Conservation (phyloP, 23 tunicate species). For the Phallusia fumigata region DNA sequence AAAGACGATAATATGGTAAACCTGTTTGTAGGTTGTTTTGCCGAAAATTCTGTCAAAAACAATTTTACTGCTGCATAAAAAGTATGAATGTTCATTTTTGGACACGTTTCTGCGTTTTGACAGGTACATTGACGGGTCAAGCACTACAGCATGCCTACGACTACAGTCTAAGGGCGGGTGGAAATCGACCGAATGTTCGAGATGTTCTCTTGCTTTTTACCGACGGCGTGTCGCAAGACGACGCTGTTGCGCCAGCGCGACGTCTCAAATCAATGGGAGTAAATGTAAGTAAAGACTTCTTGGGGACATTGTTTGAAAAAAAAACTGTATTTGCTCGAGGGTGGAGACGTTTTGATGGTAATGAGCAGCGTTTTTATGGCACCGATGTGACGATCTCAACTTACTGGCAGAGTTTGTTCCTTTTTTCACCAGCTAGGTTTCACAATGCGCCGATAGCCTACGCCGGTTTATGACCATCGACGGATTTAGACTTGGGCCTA, state of each 20-base stretch:
- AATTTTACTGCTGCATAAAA: not conserved
- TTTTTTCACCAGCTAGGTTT: too few species aligned
- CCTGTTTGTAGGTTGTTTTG: too few species aligned
- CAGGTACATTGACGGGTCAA: conserved; percentile 21
- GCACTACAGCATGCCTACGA: conserved; percentile 23
- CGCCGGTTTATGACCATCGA: too few species aligned
- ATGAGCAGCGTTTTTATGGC: too few species aligned
- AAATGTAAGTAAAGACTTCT: conserved; percentile 13
- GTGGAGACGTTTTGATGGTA: too few species aligned
- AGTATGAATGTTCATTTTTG: not conserved
- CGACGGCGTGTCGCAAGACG: conserved; percentile 35
- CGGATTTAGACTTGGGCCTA: too few species aligned
- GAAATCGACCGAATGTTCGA: conserved; percentile 22
- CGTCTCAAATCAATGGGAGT: conserved; percentile 13
- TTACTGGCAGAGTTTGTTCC: too few species aligned
- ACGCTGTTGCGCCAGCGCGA: conserved; percentile 19
- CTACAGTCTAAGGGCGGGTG: conserved; percentile 3
- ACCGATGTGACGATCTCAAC: too few species aligned
- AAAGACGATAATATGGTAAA: too few species aligned
- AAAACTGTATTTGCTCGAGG: too few species aligned
- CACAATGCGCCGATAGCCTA: too few species aligned
- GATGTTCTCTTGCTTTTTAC: conserved; percentile 23
- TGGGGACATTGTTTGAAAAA: too few species aligned
- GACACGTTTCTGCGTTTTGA: not conserved
- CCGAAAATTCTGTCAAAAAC: not conserved